Conservation (phyloP, 2,113 vertebrate genomes). For the Glaucidium brasilianum region DNA sequence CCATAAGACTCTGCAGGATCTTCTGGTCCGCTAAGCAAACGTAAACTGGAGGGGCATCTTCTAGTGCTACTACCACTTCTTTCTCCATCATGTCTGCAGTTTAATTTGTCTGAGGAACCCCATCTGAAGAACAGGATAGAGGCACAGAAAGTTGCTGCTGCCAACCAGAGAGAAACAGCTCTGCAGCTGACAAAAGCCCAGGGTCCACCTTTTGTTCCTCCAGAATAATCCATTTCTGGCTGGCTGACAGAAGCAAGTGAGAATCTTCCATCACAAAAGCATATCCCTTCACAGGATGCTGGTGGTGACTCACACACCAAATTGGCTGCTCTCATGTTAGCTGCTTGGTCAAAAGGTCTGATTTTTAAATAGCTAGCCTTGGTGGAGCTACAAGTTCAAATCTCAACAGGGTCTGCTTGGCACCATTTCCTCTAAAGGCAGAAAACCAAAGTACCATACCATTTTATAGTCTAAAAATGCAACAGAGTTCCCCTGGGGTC, state of each 20-base stretch:
- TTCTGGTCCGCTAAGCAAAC: not conserved
- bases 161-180: not conserved
- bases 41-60: not conserved
- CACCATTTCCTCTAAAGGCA: not conserved
- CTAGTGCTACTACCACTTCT: not conserved
- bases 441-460: not conserved
- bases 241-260: not conserved
- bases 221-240: not conserved
- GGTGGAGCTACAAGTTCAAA: not conserved
- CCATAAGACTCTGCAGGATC: not conserved
- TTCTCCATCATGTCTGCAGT: not conserved
- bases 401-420: not conserved
- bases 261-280: not conserved
- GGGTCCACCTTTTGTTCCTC: not conserved
- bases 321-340: rapidly evolving
- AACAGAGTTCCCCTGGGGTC: not conserved
- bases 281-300: not conserved
- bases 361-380: not conserved
- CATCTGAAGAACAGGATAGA: not conserved
- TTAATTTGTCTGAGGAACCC: not conserved
- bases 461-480: not conserved
- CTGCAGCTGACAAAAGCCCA: not conserved
- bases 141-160: not conserved
- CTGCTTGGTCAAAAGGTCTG: not conserved
- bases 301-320: not conserved